A percentile compares a stretch with the other conserved stretches of the same genome.
phyloP scores from a whole-genome alignment of 2,888 invertebrate species.

The Mesorhabditis sp. region DNA sequence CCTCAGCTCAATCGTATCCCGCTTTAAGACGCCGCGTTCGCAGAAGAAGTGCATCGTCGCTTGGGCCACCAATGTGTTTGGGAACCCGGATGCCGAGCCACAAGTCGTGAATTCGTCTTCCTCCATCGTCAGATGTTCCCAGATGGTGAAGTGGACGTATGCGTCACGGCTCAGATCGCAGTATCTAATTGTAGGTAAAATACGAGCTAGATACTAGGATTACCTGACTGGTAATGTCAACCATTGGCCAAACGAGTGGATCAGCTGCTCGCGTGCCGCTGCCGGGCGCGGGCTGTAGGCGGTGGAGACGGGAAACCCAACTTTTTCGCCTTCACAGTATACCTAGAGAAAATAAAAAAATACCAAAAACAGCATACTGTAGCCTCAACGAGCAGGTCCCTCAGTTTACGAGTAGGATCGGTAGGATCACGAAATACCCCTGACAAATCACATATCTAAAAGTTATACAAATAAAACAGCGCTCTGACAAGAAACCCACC shows the following conservation, averaged over 20 bases:
- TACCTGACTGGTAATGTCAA: conserved; percentile 45
- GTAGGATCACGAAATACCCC: conserved; percentile 28
- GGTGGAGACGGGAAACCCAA: conserved; percentile 47
- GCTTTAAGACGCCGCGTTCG: conserved; percentile 83
- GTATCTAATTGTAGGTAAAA: conserved; percentile 23
- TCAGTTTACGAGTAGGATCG: conserved; percentile 28
- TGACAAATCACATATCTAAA: conserved; percentile 33
- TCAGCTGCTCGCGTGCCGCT: conserved; percentile 22
- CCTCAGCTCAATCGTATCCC: conserved; percentile 76
- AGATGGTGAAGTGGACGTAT: conserved; percentile 47
- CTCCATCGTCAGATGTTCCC: conserved; percentile 29
- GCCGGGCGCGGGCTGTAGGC: conserved; percentile 35
- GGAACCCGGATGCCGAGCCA: too few relatives aligned
- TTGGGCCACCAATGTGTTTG: conserved; percentile 73
- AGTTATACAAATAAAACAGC: background rate
- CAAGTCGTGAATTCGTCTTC: too few relatives aligned
- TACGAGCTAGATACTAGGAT: background rate
- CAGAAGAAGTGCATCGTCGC: conserved; percentile 89
- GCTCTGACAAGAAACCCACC: background rate
- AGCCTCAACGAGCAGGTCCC: conserved; percentile 28
- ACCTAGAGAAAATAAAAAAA: conserved; percentile 22
- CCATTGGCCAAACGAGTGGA: conserved; percentile 52
- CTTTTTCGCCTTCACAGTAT: conserved; percentile 44
- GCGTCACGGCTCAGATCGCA: conserved; percentile 49
- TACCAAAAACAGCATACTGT: conserved; percentile 11